Base-by-base conservation (phyloP, 2,797 vertebrate species). In the Philypnodon macrostomus region DNA sequence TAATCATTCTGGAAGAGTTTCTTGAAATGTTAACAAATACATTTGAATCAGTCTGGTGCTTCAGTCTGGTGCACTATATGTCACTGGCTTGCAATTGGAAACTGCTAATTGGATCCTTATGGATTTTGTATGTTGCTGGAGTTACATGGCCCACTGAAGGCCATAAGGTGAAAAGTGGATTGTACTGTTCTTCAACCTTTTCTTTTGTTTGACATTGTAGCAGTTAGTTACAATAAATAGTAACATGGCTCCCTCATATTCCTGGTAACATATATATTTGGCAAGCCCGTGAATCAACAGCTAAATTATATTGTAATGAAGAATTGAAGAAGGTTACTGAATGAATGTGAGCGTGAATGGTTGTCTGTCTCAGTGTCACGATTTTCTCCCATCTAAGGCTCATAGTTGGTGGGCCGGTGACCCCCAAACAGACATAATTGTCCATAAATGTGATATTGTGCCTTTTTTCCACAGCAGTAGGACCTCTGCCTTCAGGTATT, bases 61-160 rank as follows among this genome's bases (percentile, higher is more conserved):
- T 58, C 54, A 63, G 33, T 55, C 54, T n/a, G n/a, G n/a, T n/a
- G n/a, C n/a, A n/a, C n/a, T n/a, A n/a, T n/a, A n/a, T n/a, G n/a
- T n/a, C n/a, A n/a, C n/a, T n/a, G n/a, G n/a, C n/a, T n/a, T 65
- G 50, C 51, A 29, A 45, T 63, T 47, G 59, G 34, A 48, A 16
- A 35, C 55, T 63, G 35, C 74, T 42, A 57, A 31, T 29, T 31
- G 37, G 14, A 33, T 63, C 38, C 49, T 42, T 47, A 35, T 33
- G 41, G 49, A 64, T n/a, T 49, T 47, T n/a, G 54, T 42, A 11
- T 53, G 58, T 54, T 19, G 57, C 18, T 21, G 1, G 42, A 47
- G 50, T 39, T 70, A 34, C 55, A 60, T 54, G 63, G 53, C 51
- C 45, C 37, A 41, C 55, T 57, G 30, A 57, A 48, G 47, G 58